These are phyloP conservation scores for Brenthis daphne DNA, from an alignment of 2,888 invertebrate genomes.

Conservation along the genomic window DNA sequence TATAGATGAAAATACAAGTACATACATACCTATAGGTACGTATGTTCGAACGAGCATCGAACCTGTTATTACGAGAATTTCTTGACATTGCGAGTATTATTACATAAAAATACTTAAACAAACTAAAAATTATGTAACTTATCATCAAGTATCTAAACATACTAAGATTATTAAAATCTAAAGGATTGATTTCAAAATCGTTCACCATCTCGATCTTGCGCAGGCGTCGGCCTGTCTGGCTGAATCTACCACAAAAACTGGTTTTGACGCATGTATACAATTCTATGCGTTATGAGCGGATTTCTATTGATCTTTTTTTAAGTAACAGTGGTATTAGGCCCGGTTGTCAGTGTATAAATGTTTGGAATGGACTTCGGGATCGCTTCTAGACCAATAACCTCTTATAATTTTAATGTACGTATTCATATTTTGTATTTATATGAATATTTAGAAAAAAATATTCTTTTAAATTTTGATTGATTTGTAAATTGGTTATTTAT, in stretches of 20 bases:
- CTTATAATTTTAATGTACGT: conserved; percentile 25
- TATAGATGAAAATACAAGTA: too few relatives aligned
- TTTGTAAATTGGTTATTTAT: too few relatives aligned
- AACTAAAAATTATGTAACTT: too few relatives aligned
- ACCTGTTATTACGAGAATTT: too few relatives aligned
- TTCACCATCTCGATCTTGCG: conserved; percentile 27
- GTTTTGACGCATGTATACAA: conserved; percentile 48
- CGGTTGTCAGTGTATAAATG: conserved; percentile 41
- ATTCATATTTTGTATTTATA: conserved; percentile 12
- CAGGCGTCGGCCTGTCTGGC: conserved; percentile 53
- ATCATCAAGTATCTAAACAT: background rate
- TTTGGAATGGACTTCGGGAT: conserved; percentile 29
- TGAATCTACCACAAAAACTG: conserved; percentile 45
- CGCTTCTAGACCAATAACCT: conserved; percentile 23
- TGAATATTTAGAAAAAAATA: background rate
- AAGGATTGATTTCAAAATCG: background rate
- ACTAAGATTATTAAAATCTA: background rate
- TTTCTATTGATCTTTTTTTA: conserved; percentile 54
- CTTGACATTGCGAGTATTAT: too few relatives aligned
- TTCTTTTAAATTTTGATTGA: too few relatives aligned
- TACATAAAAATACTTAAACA: too few relatives aligned
- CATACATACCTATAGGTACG: too few relatives aligned
- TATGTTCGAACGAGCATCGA: too few relatives aligned
- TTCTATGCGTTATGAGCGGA: conserved; percentile 50
- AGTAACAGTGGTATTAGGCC: conserved; percentile 44